Base-by-base conservation (phyloP, 2,113 vertebrate species). In the Spermophilus dauricus region DNA sequence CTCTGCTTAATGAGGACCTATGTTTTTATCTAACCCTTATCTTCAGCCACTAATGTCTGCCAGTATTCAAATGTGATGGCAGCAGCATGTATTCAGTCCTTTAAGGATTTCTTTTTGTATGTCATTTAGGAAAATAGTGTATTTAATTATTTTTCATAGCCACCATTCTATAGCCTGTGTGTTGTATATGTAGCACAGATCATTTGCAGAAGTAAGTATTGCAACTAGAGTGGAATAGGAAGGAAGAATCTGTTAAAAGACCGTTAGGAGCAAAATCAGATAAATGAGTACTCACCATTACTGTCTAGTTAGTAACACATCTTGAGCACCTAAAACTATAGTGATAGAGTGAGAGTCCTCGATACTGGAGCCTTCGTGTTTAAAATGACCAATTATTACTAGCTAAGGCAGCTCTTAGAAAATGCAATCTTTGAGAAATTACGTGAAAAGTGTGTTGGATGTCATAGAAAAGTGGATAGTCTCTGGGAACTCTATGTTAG, bases 11-110 rank as follows among this genome's bases (percentile, higher is more conserved):
- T 65, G 51, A 97, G 95, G 84, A 82, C 81, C n/a, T 82, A 0
- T 91, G 28, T 89, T 89, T 58, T 96, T 92, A 34, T 67, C 73
- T 94, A 93, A 89, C 58, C 28, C 65, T 93, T 91, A 75, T 56
- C 58, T 91, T 78, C 82, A 88, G 81, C 73, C 20, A 45, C 78
- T 95, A 88, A 67, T 65, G 11, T 73, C 48, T 82, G 67, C 82
- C 61, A 61, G 2, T 58, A 26, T 65, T 81, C 42, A 78, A 56
- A 80, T 58, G 48, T 20, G 20, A 61, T 83, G 39, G 56, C 56
- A 80, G 51, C 10, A 61, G 77, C 70, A 34, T 89, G 30, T 67
- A 24, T 80, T n/a, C 13, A 76, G 6, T 17, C 14, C 10, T 70
- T 61, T 56, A 73, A 75, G 22, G 9, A 17, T 90, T 16, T 63